phyloP scores from a whole-genome alignment of 1,140 invertebrate genomes.

The Euwallacea fornicatus region DNA sequence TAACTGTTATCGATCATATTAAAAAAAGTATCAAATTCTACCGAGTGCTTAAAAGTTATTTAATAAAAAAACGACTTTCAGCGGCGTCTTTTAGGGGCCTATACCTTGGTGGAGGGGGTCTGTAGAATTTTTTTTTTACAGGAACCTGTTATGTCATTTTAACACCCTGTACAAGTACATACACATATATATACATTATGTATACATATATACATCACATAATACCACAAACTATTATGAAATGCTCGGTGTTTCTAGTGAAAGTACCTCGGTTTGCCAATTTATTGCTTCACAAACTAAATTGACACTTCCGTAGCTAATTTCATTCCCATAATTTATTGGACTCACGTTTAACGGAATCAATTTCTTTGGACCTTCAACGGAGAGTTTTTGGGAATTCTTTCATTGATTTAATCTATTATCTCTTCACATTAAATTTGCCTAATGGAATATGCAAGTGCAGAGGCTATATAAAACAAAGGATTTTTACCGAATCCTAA shows the following conservation, averaged over 20 bases:
- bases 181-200: neutral
- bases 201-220: neutral
- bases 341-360: neutral
- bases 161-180: no score
- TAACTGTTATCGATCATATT: no score
- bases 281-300: neutral
- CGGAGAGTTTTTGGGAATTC: neutral
- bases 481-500: neutral
- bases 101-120: no score
- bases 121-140: no score
- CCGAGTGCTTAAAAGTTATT: no score
- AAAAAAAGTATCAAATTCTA: no score
- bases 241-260: neutral
- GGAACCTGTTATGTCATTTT: no score
- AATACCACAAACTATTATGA: neutral
- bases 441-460: neutral
- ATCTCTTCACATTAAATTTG: neutral
- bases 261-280: conserved; percentile 1
- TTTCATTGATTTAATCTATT: neutral
- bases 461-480: neutral
- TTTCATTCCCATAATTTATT: neutral
- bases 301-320: neutral
- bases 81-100: neutral
- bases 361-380: neutral
- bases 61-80: neutral